A percentile compares a stretch with the other conserved stretches of the same genome.
Conservation (phyloP, 2,888 invertebrate genomes). For the Entomobrya proxima region DNA sequence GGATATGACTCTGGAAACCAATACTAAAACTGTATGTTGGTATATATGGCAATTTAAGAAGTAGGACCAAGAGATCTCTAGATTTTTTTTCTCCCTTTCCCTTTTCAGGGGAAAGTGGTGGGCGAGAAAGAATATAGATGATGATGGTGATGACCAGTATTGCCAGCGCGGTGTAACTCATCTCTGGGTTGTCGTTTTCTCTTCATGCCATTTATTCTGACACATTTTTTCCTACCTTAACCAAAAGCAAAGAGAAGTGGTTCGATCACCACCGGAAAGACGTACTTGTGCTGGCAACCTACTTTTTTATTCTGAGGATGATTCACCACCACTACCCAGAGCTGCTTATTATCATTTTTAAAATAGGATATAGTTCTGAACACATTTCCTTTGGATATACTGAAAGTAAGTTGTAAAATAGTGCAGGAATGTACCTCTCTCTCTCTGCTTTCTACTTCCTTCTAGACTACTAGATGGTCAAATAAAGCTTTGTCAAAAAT, state of each 20-base stretch:
- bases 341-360: constrained; percentile 5
- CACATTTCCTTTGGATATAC: too few relatives aligned
- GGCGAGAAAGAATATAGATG: not conserved
- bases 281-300: not conserved
- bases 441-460: too few relatives aligned
- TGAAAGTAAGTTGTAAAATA: too few relatives aligned
- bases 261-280: constrained; percentile 20
- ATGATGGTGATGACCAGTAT: constrained; percentile 13
- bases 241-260: too few relatives aligned
- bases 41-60: not conserved
- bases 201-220: constrained; percentile 16
- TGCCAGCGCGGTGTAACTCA: not conserved
- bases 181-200: constrained; percentile 5
- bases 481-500: too few relatives aligned
- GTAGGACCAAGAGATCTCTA: not conserved
- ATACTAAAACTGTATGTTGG: not conserved
- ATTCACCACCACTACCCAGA: not conserved
- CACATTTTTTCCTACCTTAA: constrained; percentile 28
- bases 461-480: too few relatives aligned
- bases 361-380: not conserved
- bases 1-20: not conserved
- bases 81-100: not conserved
- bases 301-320: constrained; percentile 9
- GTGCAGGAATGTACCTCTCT: too few relatives aligned
- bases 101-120: not conserved